Percentiles rank a stretch among this genome's conserved stretches.
Conservation (phyloP, 1,140 invertebrate genomes). For the Brachystomella parvula region DNA sequence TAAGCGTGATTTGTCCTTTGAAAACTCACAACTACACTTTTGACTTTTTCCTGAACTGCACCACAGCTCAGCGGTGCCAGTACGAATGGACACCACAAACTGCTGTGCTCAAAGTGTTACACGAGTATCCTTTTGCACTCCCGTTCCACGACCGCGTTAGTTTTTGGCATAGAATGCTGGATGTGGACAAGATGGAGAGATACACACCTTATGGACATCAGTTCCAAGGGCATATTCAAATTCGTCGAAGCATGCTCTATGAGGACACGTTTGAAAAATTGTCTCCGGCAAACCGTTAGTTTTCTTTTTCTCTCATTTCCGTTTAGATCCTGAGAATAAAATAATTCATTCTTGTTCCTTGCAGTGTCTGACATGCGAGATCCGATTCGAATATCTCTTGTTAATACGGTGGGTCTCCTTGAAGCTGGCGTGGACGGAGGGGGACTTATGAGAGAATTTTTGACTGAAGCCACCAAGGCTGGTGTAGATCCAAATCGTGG, state of each 20-base stretch:
- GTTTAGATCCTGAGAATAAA: not conserved
- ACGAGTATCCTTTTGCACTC: conserved; percentile 88
- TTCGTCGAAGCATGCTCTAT: conserved; percentile 85
- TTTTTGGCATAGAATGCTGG: conserved; percentile 68
- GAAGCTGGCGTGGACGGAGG: conserved; percentile 96
- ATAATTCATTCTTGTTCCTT: conserved; percentile 18
- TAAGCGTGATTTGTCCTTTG: conserved; percentile 18
- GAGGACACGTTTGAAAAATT: conserved; percentile 95
- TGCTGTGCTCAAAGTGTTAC: conserved; percentile 72
- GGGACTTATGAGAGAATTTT: conserved; percentile 85
- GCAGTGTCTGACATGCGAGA: conserved; percentile 75
- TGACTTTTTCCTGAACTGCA: conserved; percentile 10
- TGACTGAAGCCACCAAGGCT: conserved; percentile 83
- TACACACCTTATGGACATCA: conserved; percentile 61
- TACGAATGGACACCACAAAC: too few species aligned
- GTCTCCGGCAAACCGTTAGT: conserved; percentile 72
- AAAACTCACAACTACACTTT: conserved; percentile 24
- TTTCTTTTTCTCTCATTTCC: not conserved
- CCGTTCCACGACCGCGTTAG: conserved; percentile 80
- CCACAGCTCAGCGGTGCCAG: conserved; percentile 44
- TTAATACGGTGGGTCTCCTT: conserved; percentile 79
- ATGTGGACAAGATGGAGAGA: conserved; percentile 61
- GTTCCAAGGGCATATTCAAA: conserved; percentile 67
- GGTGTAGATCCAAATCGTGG: conserved; percentile 95
- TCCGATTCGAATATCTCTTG: conserved; percentile 77